Conservation (phyloP, 2,888 invertebrate genomes). For the Dorcus hopei region DNA sequence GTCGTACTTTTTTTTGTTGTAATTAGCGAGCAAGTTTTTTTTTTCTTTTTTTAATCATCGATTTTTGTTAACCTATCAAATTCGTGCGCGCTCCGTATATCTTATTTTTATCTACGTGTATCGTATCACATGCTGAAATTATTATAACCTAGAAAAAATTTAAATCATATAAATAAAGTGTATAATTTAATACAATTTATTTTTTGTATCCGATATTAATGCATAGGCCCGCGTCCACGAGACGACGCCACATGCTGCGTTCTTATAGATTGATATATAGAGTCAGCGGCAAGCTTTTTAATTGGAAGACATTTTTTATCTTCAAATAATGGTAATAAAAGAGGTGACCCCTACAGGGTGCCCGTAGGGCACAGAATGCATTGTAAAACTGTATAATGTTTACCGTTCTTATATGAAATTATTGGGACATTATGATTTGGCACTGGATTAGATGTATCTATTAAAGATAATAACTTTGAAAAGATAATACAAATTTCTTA, state of each 20-base stretch:
- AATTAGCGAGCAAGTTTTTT: no score
- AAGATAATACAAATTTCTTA: no score
- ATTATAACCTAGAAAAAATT: no score
- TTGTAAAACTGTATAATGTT: constrained; percentile 21
- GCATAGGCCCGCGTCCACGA: constrained; percentile 37
- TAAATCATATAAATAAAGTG: constrained; percentile 21
- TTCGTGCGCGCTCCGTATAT: no score
- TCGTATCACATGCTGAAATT: no score
- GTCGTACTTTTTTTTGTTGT: no score
- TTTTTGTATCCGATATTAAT: constrained; percentile 43
- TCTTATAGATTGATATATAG: constrained; percentile 51
- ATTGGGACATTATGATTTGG: neutral
- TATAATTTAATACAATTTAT: constrained; percentile 41
- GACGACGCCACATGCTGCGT: constrained; percentile 46
- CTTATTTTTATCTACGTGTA: no score
- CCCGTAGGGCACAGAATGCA: constrained; percentile 38
- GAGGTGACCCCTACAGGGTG: constrained; percentile 25
- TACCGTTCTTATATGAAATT: constrained; percentile 5
- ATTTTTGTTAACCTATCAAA: no score
- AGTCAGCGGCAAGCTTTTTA: constrained; percentile 49
- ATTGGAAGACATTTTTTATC: constrained; percentile 51
- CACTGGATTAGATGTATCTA: neutral
- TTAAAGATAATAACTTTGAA: no score
- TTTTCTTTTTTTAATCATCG: no score
- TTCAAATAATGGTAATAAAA: constrained; percentile 39